Percentiles rank a stretch among this genome's conserved stretches.
phyloP scores from a whole-genome alignment of 2,888 invertebrate genomes.

The Apodemia zela region DNA sequence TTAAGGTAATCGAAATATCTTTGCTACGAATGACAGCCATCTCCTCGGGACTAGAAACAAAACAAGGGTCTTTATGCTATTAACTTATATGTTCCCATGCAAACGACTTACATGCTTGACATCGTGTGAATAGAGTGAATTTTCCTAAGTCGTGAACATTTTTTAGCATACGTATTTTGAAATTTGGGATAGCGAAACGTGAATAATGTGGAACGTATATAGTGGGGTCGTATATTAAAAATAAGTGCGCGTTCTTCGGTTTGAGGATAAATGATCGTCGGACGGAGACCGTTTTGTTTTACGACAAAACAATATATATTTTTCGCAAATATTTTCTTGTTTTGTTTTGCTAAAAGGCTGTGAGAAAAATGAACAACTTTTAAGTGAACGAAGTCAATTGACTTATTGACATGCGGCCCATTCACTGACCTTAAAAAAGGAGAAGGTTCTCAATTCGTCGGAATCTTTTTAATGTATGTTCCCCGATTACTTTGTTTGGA shows the following conservation, averaged over 20 bases:
- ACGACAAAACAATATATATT: slow-evolving; percentile 1
- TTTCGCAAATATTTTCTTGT: not conserved
- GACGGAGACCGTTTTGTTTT: slow-evolving; percentile 4
- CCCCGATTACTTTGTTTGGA: no score
- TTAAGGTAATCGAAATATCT: slow-evolving; percentile 14
- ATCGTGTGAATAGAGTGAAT: not conserved
- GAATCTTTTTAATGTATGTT: no score
- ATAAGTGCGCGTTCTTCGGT: slow-evolving; percentile 16
- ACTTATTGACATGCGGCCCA: no score
- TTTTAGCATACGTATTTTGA: slow-evolving; percentile 7
- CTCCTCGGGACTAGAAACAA: slow-evolving; percentile 14
- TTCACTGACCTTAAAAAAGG: no score
- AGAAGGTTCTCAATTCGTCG: no score
- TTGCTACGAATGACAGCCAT: slow-evolving; percentile 8
- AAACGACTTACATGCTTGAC: not conserved
- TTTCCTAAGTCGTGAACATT: not conserved
- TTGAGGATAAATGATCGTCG: slow-evolving; percentile 8
- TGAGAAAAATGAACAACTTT: no score
- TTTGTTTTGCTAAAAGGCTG: not conserved
- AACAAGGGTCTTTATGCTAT: slow-evolving; percentile 8
- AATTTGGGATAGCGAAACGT: slow-evolving; percentile 12
- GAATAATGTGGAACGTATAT: slow-evolving; percentile 2
- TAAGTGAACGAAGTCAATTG: no score
- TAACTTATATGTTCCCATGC: slow-evolving; percentile 1
- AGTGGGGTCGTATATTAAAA: slow-evolving; percentile 15